Evolutionary conservation across 2,888 invertebrate genomes (phyloP).

Genomic region (Chaetoderma sp.): DNA sequence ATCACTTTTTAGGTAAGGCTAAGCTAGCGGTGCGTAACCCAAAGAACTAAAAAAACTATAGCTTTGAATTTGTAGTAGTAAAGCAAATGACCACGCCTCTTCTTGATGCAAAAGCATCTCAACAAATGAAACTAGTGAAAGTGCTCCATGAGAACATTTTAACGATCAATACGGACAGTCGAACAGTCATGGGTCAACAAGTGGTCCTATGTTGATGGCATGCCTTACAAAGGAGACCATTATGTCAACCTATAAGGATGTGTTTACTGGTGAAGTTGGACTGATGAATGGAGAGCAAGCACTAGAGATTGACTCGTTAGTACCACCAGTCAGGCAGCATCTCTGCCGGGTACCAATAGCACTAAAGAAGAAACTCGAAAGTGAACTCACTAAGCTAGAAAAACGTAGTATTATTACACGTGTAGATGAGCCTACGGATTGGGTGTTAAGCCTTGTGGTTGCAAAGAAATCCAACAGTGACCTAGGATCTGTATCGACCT

Average conservation of each 20-base stretch:
- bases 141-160: too few relatives aligned
- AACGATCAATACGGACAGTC: too few relatives aligned
- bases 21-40: too few relatives aligned
- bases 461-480: slow-evolving; percentile 16
- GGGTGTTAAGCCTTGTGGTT: slow-evolving; percentile 31
- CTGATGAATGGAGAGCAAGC: background rate
- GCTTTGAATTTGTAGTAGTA: too few relatives aligned
- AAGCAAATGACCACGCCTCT: too few relatives aligned
- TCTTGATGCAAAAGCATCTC: too few relatives aligned
- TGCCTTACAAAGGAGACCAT: background rate
- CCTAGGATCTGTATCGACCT: slow-evolving; percentile 32
- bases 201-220: background rate
- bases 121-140: too few relatives aligned
- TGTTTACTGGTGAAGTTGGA: background rate
- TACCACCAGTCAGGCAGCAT: background rate
- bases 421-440: slow-evolving; percentile 28
- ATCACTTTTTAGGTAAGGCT: too few relatives aligned
- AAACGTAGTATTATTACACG: slow-evolving; percentile 8
- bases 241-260: background rate
- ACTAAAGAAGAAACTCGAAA: background rate
- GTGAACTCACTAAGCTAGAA: background rate
- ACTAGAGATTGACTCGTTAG: background rate
- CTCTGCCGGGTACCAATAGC: background rate
- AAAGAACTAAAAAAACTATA: too few relatives aligned
- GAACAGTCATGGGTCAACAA: too few relatives aligned